phyloP scores from a whole-genome alignment of 2,888 invertebrate species.

The Hylaea fasciaria region DNA sequence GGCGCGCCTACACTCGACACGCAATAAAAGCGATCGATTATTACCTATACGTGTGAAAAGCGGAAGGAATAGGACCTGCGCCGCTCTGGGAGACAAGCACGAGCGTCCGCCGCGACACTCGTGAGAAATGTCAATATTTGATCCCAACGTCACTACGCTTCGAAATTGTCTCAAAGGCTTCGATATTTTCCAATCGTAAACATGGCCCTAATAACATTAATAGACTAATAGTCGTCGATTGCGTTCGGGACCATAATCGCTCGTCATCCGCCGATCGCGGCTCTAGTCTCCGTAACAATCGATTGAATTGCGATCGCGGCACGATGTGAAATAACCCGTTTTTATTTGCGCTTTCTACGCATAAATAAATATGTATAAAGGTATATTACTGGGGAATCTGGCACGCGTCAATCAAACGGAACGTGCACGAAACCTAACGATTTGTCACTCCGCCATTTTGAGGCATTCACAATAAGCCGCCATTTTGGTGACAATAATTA shows the following conservation, averaged over 20 bases:
- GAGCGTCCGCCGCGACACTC: constrained; percentile 72
- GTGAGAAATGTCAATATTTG: constrained; percentile 84
- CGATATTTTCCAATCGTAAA: constrained; percentile 81
- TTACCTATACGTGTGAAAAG: constrained; percentile 84
- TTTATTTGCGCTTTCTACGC: constrained; percentile 83
- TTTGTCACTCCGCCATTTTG: constrained; percentile 82
- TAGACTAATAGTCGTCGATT: constrained; percentile 25
- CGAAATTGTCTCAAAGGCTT: constrained; percentile 83
- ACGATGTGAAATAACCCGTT: constrained; percentile 74
- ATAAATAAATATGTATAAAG: constrained; percentile 81
- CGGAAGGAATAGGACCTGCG: constrained; percentile 74
- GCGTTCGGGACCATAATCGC: constrained; percentile 37
- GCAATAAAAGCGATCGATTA: constrained; percentile 84
- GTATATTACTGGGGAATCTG: constrained; percentile 76
- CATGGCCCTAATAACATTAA: constrained; percentile 62
- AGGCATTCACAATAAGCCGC: constrained; percentile 77
- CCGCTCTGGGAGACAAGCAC: constrained; percentile 62
- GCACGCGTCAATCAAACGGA: constrained; percentile 84
- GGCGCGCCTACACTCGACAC: constrained; percentile 71
- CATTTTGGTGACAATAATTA: constrained; percentile 84
- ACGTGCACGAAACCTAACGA: constrained; percentile 75
- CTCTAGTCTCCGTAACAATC: constrained; percentile 61
- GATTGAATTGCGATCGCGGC: constrained; percentile 75
- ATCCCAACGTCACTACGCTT: constrained; percentile 70
- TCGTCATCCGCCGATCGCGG: constrained; percentile 54